Conservation (phyloP, 2,888 invertebrate genomes). For the Hypomecis atomaria region DNA sequence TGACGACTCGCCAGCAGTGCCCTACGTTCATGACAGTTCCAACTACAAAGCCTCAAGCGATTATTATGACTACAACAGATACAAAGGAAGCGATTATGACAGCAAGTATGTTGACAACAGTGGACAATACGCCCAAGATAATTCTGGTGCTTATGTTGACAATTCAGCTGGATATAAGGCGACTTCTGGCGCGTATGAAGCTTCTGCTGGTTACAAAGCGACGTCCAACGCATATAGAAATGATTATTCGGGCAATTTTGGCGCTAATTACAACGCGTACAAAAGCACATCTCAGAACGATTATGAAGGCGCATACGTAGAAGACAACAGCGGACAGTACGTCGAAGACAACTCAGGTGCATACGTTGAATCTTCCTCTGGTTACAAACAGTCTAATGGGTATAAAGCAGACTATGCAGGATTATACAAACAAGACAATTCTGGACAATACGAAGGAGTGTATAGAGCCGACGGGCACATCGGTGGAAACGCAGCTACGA, state of each 20-base stretch:
- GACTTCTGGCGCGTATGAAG: slow-evolving; percentile 45
- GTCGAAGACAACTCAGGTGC: slow-evolving; percentile 30
- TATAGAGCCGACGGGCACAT: slow-evolving; percentile 66
- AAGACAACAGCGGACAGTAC: slow-evolving; percentile 16
- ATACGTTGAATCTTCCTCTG: slow-evolving; percentile 26
- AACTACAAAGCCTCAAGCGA: slow-evolving; percentile 63
- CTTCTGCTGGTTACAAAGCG: slow-evolving; percentile 37
- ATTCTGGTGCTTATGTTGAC: slow-evolving; percentile 59
- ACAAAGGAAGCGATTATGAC: slow-evolving; percentile 49
- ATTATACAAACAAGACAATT: slow-evolving; percentile 56
- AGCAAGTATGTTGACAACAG: slow-evolving; percentile 48
- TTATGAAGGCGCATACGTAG: slow-evolving; percentile 22
- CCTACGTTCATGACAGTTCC: slow-evolving; percentile 66
- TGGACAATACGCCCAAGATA: slow-evolving; percentile 61
- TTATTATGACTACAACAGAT: slow-evolving; percentile 55
- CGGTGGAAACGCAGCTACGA: slow-evolving; percentile 47
- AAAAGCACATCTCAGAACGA: slow-evolving; percentile 5
- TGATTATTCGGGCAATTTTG: slow-evolving; percentile 23
- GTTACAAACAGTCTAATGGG: slow-evolving; percentile 21
- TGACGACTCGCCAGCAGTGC: slow-evolving; percentile 63
- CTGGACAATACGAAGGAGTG: slow-evolving; percentile 66
- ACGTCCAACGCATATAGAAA: slow-evolving; percentile 15
- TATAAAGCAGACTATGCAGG: slow-evolving; percentile 55
- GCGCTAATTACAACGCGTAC: slow-evolving; percentile 12
- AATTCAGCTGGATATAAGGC: slow-evolving; percentile 44